Percentiles rank a stretch among this genome's conserved stretches.
These are phyloP conservation scores for Dysidea cf. avara DNA, from an alignment of 37 sponge, comb jelly and placozoan species.

Conservation along the genomic window DNA sequence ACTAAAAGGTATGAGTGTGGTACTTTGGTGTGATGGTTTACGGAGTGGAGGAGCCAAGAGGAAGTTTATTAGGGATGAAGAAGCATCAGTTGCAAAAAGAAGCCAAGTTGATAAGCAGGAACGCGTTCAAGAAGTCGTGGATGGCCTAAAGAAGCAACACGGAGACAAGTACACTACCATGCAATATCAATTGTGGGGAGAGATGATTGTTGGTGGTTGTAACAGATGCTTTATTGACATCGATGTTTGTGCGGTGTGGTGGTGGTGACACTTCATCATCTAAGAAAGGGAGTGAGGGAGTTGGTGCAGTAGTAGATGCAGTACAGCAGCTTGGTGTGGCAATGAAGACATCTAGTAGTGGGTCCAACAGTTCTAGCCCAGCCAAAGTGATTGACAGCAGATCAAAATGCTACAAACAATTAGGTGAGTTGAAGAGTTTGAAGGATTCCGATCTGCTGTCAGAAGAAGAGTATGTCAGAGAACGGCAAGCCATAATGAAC, in stretches of 20 bases:
- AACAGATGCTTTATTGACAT: background rate
- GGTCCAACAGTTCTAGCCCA: background rate
- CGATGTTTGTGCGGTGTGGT: slow-evolving; percentile 10
- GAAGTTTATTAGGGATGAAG: too few species aligned
- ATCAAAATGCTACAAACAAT: too few species aligned
- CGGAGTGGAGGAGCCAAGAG: too few species aligned
- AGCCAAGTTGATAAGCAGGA: too few species aligned
- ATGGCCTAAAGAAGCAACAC: too few species aligned
- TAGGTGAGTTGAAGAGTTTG: background rate
- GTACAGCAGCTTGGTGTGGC: too few species aligned
- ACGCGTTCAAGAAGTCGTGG: too few species aligned
- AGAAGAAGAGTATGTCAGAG: background rate
- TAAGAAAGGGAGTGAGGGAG: background rate
- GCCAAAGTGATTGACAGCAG: slow-evolving; percentile 9
- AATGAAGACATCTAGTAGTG: background rate
- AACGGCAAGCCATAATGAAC: background rate
- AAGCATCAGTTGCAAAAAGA: too few species aligned
- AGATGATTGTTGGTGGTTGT: slow-evolving; percentile 6
- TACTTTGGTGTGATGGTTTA: too few species aligned
- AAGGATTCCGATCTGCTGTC: background rate
- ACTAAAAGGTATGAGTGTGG: too few species aligned
- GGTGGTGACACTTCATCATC: background rate
- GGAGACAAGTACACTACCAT: too few species aligned
- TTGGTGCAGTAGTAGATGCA: too few species aligned
- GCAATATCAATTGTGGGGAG: slow-evolving; percentile 21